Percentiles rank a stretch among this genome's conserved stretches.
Evolutionary conservation across 2,797 vertebrate species (phyloP).

Genomic region (Muscicapa comitata): DNA sequence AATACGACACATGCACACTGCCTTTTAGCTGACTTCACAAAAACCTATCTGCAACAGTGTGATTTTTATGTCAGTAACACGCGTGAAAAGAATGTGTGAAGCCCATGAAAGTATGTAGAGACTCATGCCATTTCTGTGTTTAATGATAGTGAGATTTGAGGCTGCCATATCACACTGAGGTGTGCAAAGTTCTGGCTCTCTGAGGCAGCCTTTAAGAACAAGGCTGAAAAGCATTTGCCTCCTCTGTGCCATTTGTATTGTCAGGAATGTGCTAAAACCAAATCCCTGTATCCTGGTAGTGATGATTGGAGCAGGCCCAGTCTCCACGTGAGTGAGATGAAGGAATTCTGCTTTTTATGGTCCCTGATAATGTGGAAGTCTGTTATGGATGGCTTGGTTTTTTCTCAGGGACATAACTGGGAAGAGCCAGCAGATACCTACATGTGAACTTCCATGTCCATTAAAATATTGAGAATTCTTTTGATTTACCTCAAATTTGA

Average conservation of each 20-base stretch:
- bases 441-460: neutral
- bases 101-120: neutral
- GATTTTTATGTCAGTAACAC: neutral
- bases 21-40: neutral
- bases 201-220: neutral
- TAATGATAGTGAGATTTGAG: neutral
- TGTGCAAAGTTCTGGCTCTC: neutral
- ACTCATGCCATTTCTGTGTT: neutral
- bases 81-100: neutral
- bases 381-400: neutral
- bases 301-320: neutral
- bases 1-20: rapidly evolving
- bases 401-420: neutral
- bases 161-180: neutral
- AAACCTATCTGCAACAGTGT: neutral
- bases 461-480: neutral
- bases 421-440: neutral
- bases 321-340: neutral
- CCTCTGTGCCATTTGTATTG: neutral
- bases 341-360: neutral
- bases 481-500: neutral
- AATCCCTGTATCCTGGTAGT: neutral
- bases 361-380: neutral
- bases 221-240: neutral
- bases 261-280: conserved; percentile 10